Evolutionary conservation across 2,113 vertebrate genomes (phyloP).

Genomic region (Cinclus cinclus): DNA sequence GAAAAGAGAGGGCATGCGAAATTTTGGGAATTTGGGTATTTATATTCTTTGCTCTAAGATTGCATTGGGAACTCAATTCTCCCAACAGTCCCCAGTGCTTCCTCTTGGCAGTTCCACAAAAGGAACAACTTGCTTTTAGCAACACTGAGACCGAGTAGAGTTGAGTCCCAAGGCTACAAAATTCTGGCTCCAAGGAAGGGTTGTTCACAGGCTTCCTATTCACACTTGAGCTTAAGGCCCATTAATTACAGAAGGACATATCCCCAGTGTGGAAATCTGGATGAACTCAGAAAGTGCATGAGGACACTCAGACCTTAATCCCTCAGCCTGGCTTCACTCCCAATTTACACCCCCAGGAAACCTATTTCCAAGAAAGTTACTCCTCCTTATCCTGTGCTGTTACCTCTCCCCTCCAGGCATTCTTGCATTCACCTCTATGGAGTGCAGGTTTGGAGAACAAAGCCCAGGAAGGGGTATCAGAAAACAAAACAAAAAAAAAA

Average conservation of each 20-base stretch:
- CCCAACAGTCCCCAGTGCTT: not conserved
- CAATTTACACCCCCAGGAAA: constrained; percentile 5
- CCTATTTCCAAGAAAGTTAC: constrained; percentile 1
- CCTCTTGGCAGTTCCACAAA: not conserved
- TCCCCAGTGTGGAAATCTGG: not conserved
- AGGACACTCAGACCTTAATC: constrained; percentile 32
- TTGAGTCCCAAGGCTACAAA: not conserved
- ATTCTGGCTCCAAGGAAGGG: not conserved
- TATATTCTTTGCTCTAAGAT: not conserved
- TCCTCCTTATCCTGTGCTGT: not conserved
- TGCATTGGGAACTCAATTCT: not conserved
- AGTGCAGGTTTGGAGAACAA: rapidly evolving
- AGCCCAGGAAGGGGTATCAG: not conserved
- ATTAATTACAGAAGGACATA: constrained; percentile 10
- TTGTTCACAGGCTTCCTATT: constrained; percentile 5
- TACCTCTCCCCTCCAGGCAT: not conserved
- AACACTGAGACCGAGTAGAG: not conserved
- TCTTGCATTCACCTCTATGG: not conserved
- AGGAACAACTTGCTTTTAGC: not conserved
- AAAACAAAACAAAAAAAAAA: not conserved
- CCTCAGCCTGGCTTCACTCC: not conserved
- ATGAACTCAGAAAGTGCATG: not conserved
- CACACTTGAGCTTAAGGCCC: not conserved
- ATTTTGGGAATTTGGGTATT: not conserved
- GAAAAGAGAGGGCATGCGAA: not conserved